Base-by-base conservation (phyloP, 2,113 vertebrate genomes). In the Turdus rufiventris region DNA sequence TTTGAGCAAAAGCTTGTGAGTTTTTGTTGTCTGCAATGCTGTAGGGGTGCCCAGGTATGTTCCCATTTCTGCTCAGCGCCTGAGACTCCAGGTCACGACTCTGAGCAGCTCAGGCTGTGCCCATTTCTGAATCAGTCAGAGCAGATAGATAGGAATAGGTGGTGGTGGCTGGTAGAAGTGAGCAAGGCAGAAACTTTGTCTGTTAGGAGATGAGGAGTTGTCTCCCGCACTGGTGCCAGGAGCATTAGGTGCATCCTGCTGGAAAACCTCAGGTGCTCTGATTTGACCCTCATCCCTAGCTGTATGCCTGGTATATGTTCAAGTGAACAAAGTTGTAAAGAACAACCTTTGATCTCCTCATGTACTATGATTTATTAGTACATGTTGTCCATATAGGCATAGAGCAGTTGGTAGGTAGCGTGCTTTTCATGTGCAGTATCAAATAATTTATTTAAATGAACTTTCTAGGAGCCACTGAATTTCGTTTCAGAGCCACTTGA, bases 381-480 rank as follows among this genome's bases (percentile, higher is more conserved):
- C 5, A 79, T 0, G 0, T 33, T 4, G 1, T 34, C 51, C 14
- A 9, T 43, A 18, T 20, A 83, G 62, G n/a, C 14, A 10, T 2
- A 47, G 36, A 29, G 33, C 9, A 12, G 11, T 48, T 82, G 53
- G 16, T 40, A 50, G 8, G 42, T 63, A 63, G 18, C 0, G 0
- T 47, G 54, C 20, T 57, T 86, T 84, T n/a, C 13, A 10, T 31
- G 36, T 92, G 28, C n/a, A 71, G 40, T 29, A 45, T 36, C 10
- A 88, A 68, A 57, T 42, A 0, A 14, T 50, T 45, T 90, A 71
- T 78, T 72, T 5, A 31, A 68, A 65, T 75, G 1, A 72, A 50
- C 40, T 90, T 92, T 67, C 26, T 72, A 70, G 33, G 31, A 79
- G 34, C 72, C 54, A 47, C 1, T 50, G 73, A 65, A n/a, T 63